A percentile compares a stretch with the other conserved stretches of the same genome.
Conservation (phyloP, 2,113 vertebrate genomes). For the Colaptes auratus region DNA sequence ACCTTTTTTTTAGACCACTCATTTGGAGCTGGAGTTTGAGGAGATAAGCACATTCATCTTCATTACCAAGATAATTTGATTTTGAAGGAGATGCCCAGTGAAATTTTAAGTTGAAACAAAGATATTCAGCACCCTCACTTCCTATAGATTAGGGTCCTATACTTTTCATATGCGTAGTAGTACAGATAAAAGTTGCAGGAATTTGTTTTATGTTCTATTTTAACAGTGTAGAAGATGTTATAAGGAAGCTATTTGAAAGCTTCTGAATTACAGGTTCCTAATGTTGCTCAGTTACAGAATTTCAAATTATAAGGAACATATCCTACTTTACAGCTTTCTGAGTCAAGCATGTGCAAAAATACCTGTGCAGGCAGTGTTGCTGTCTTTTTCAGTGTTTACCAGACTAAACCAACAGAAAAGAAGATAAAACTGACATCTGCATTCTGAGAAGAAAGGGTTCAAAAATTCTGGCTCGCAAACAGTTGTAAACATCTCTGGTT, state of each 20-base stretch:
- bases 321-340: neutral
- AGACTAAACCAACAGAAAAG: neutral
- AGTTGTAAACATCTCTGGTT: neutral
- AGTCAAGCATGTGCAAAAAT: slow-evolving; percentile 4
- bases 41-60: neutral
- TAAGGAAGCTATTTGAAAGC: neutral
- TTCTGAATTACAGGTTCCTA: neutral
- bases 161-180: neutral
- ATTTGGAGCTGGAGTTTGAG: neutral
- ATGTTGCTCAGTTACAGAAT: neutral
- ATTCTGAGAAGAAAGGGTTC: neutral
- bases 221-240: neutral
- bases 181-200: neutral
- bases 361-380: neutral
- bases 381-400: neutral
- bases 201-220: neutral
- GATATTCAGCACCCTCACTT: neutral
- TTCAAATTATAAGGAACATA: neutral
- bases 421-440: neutral
- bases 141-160: neutral
- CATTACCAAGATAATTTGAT: neutral
- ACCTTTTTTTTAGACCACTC: neutral
- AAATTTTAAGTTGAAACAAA: neutral
- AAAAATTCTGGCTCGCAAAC: neutral
- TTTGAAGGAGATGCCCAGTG: neutral